Base-by-base conservation (phyloP, 2,888 invertebrate genomes). In the Blastobasis lacticolella region DNA sequence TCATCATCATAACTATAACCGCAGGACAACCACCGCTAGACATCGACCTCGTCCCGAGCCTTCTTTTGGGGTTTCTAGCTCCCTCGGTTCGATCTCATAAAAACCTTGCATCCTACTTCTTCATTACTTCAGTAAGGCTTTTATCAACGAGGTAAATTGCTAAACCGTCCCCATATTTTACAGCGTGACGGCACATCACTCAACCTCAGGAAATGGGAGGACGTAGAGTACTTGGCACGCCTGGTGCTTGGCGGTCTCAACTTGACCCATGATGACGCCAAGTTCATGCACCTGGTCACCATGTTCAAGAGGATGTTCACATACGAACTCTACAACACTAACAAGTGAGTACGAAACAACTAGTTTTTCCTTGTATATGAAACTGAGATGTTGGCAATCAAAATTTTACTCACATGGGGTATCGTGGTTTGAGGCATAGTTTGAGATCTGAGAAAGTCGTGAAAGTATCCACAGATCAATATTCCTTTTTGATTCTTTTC, bases 181-280 rank as follows among this genome's bases (percentile, higher is more conserved):
- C 23, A 88, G 88, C 83, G 86, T 51, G 90, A 92, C 58, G 92
- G 92, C 47, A 86, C 88, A 4, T 77, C 89, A 50, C 78, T 93
- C 56, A 90, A 90, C 62, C 73, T 94, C 52, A 92, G 88, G 74
- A 90, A 92, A 58, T 86, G 91, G 3, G 90, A 93, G 58, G 92
- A 93, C 59, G 80, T 93, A 57, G 91, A 94, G 69, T 86, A 88
- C 63, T 86, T 94, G 54, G 93, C 92, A 46, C 90, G 92, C 62
- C 64, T 94, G 60, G 81, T 94, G 58, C 90, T 93, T 69, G 91
- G 91, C 46, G 92, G 92, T 59, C 82, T 90, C 55, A 89, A 90
- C 52, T 56, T 83, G 50, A 62, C 70, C 43, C 89, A 91, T 49
- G 84, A 91, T 53, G 90, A 93, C 71, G 88, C 85, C 48, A 88